Conservation (phyloP, 2,888 invertebrate species). For the Phengaris alcon region DNA sequence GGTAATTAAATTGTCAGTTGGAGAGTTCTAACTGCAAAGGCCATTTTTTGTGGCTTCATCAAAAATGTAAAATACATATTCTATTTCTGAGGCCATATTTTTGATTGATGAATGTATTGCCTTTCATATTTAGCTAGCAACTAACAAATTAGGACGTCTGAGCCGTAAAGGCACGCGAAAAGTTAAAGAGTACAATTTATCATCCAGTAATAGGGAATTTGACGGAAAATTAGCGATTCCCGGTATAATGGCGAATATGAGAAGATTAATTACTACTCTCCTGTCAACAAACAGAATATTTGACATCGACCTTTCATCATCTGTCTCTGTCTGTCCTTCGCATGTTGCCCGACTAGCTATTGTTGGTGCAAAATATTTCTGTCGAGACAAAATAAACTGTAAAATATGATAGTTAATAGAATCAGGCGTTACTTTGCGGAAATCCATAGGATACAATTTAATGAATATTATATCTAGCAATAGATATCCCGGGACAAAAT, state of each 20-base stretch:
- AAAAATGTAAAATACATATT: too few relatives aligned
- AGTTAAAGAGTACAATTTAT: neutral
- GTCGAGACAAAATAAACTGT: too few relatives aligned
- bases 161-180: neutral
- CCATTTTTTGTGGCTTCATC: too few relatives aligned
- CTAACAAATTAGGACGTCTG: neutral
- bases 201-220: neutral
- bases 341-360: neutral
- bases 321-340: neutral
- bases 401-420: too few relatives aligned
- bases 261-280: constrained; percentile 1
- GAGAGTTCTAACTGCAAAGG: too few relatives aligned
- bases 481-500: too few relatives aligned
- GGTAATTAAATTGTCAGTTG: too few relatives aligned
- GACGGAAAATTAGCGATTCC: neutral
- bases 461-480: too few relatives aligned
- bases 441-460: too few relatives aligned
- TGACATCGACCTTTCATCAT: constrained; percentile 9
- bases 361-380: too few relatives aligned
- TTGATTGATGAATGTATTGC: neutral
- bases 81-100: neutral
- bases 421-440: too few relatives aligned
- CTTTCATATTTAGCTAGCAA: too few relatives aligned
- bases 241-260: neutral
- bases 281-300: constrained; percentile 6